Percentiles rank a stretch among this genome's conserved stretches.
Evolutionary conservation across 2,113 vertebrate species (phyloP).

Genomic region (Ammodytes dubius): DNA sequence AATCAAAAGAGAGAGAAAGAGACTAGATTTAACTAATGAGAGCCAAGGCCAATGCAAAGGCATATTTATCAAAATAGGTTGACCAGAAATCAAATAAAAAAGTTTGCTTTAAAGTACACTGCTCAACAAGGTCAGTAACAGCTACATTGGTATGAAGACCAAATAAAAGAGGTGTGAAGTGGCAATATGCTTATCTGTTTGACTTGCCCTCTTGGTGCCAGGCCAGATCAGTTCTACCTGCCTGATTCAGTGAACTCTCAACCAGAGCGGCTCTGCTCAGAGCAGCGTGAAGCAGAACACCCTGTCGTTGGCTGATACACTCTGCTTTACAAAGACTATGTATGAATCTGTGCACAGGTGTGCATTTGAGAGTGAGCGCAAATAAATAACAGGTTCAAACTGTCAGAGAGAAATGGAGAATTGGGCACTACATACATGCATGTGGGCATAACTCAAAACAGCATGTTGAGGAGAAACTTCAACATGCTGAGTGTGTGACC

Average conservation of each 20-base stretch:
- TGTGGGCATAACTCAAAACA: neutral
- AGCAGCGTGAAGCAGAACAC: constrained; percentile 64
- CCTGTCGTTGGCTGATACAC: constrained; percentile 45
- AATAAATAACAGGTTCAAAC: constrained; percentile 11
- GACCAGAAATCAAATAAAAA: no score
- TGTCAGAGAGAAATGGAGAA: neutral
- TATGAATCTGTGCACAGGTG: constrained; percentile 12
- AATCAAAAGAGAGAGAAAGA: neutral
- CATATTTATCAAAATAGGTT: neutral
- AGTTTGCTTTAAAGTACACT: no score
- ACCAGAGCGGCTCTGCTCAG: constrained; percentile 60
- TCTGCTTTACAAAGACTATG: constrained; percentile 18
- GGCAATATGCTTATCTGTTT: constrained; percentile 23
- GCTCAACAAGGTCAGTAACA: no score
- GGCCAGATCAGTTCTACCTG: constrained; percentile 69
- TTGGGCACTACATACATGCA: neutral
- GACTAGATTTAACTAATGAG: neutral
- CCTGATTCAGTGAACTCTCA: constrained; percentile 73
- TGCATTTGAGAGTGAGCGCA: constrained; percentile 15
- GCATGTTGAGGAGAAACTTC: neutral
- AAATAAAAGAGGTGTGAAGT: neutral
- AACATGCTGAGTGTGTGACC: neutral
- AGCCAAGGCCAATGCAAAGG: neutral
- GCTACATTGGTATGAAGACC: no score
- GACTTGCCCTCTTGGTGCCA: constrained; percentile 51